Base-by-base conservation (phyloP, 2,113 vertebrate genomes). In the Microtus ochrogaster region DNA sequence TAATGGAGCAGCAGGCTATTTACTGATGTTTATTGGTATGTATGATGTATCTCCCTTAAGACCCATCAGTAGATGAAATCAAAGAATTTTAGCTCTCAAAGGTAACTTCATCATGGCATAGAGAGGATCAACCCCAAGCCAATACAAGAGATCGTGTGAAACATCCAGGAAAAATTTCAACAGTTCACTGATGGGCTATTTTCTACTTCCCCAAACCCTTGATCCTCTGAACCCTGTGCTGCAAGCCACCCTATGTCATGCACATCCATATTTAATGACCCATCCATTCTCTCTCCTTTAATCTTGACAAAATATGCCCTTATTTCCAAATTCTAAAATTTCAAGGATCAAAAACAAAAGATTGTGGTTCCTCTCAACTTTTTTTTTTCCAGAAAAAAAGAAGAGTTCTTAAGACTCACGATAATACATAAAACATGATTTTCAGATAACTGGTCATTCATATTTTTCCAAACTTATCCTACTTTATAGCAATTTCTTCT, bases 21-120 rank as follows among this genome's bases (percentile, higher is more conserved):
- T 92, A 79, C 4, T 52, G 4, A 78, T 91, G 30, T 13, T 91
- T 63, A 88, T 68, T 92, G 85, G 92, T 83, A 24, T 39, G 5
- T 11, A 41, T 79, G 28, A 61, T 47, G n/a, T 74, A 52, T 76
- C 41, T 65, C 26, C 47, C 66, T 93, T 52, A 28, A 88, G 19
- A 90, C 24, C 21, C 58, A 73, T 78, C 44, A 93, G 47, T 55
- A 81, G 86, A 63, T 74, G 16, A 94, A 95, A 97, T 86, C 36
- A 79, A 52, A 90, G 36, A 68, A 58, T 72, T 94, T 73, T 95
- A 39, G 7, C 26, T 92, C 78, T 82, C 21, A 68, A 2, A 70
- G 17, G 78, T 9, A 87, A 12, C 17, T 13, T 76, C n/a, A 65
- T 79, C 58, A 26, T 52, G 47, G 70, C 63, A 76, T 76, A 76